Conservation (phyloP, 37 sponge, comb jelly and placozoan genomes). For the Axinella damicornis region DNA sequence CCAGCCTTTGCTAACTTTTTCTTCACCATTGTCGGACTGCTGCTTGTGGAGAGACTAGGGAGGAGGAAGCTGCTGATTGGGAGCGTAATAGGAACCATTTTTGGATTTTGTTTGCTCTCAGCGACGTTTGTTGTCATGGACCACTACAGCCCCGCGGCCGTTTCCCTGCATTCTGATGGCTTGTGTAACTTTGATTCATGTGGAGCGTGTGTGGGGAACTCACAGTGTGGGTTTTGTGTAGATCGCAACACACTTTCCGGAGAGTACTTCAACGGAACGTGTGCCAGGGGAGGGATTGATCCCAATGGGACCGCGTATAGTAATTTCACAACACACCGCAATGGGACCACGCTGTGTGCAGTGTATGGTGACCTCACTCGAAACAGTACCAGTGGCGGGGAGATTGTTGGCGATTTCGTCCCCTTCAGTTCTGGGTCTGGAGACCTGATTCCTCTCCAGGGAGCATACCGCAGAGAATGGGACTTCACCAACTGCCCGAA, state of each 20-base stretch:
- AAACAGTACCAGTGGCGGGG: neutral
- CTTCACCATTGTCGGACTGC: slow-evolving; percentile 84
- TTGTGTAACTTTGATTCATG: slow-evolving; percentile 61
- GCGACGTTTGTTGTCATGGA: slow-evolving; percentile 51
- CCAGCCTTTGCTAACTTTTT: slow-evolving; percentile 85
- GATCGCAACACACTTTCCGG: neutral
- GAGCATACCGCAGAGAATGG: slow-evolving; percentile 40
- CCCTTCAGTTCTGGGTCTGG: too few relatives aligned
- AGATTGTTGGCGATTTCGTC: too few relatives aligned
- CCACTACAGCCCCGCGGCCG: slow-evolving; percentile 21
- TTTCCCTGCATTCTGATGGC: neutral
- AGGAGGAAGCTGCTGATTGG: slow-evolving; percentile 85
- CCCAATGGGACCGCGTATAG: slow-evolving; percentile 12
- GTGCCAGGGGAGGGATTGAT: slow-evolving; percentile 6
- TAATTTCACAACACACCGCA: neutral
- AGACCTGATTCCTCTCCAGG: too few relatives aligned
- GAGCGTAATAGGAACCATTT: slow-evolving; percentile 69
- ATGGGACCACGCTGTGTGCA: neutral
- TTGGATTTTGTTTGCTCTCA: slow-evolving; percentile 65
- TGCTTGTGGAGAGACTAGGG: slow-evolving; percentile 84
- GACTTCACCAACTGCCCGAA: slow-evolving; percentile 46
- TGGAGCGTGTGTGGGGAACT: slow-evolving; percentile 77
- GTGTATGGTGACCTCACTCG: neutral
- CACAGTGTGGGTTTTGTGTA: slow-evolving; percentile 87
- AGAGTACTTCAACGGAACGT: slow-evolving; percentile 60